phyloP scores from a whole-genome alignment of 92 coral and sea anemone species.

The Muricea muricata region DNA sequence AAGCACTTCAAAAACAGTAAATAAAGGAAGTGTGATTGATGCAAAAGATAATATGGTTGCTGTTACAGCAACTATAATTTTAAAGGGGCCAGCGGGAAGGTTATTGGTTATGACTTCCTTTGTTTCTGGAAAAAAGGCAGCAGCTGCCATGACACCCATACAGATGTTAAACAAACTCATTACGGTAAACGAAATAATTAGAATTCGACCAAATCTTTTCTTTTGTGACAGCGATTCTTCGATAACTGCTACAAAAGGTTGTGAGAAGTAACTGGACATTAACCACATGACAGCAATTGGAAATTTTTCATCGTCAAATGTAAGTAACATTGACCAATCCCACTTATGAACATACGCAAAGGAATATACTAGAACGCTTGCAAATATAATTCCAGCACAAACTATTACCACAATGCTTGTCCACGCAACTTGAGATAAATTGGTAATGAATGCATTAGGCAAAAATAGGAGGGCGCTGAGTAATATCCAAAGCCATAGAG shows the following conservation, averaged over 20 bases:
- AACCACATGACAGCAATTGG: conserved; percentile 92
- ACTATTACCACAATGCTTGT: conserved; percentile 87
- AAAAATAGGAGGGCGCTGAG: conserved; percentile 79
- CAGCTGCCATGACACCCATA: conserved; percentile 87
- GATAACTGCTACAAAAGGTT: conserved; percentile 95
- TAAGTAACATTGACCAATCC: conserved; percentile 76
- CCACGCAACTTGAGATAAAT: conserved; percentile 97
- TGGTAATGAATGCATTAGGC: conserved; percentile 83
- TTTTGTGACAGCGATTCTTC: conserved; percentile 91
- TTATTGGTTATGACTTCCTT: conserved; percentile 93
- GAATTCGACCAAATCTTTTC: conserved; percentile 71
- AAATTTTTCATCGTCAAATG: conserved; percentile 77
- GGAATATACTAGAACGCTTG: conserved; percentile 83
- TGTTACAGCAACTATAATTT: conserved; percentile 78
- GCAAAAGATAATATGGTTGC: conserved; percentile 89
- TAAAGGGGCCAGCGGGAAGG: conserved; percentile 86
- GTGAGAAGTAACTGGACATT: conserved; percentile 94
- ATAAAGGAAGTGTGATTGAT: conserved; percentile 94
- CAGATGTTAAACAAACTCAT: conserved; percentile 88
- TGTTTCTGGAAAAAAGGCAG: conserved; percentile 82
- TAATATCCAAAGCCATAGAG: conserved; percentile 83
- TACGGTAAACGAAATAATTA: conserved; percentile 73
- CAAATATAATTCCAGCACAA: conserved; percentile 84
- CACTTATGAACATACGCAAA: conserved; percentile 71
- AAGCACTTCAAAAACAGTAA: conserved; percentile 86